Percentiles rank a stretch among this genome's conserved stretches.
Evolutionary conservation across 2,113 vertebrate genomes (phyloP).

Genomic region (Vidua chalybeata): DNA sequence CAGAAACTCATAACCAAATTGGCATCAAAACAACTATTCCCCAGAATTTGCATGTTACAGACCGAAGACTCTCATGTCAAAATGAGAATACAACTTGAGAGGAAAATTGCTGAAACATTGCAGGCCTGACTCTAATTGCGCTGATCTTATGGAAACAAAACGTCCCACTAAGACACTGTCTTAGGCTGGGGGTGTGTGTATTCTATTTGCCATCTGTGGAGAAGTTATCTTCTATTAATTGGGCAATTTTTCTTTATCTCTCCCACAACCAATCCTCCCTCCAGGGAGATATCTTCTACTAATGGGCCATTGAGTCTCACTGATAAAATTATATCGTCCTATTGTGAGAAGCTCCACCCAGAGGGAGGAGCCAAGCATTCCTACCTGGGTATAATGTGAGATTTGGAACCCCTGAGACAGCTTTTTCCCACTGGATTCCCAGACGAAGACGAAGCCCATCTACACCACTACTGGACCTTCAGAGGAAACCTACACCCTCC

Average conservation of each 20-base stretch:
- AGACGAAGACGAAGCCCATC: no score
- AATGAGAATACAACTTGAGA: background rate
- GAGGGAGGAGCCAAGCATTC: background rate
- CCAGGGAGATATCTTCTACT: no score
- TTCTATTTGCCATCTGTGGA: no score
- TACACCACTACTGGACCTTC: no score
- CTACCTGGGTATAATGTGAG: background rate
- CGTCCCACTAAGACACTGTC: background rate
- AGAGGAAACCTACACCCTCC: no score
- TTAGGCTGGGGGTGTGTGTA: background rate
- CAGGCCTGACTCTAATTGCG: background rate
- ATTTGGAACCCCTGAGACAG: background rate
- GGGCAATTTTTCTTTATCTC: no score
- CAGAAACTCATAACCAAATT: background rate
- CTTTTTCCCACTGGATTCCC: background rate
- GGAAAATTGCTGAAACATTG: background rate
- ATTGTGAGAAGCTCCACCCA: no score
- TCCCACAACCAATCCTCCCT: no score
- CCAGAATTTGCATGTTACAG: background rate
- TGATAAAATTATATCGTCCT: no score
- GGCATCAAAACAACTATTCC: background rate
- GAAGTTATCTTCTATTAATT: no score
- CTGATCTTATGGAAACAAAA: background rate
- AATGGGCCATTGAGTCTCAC: no score
- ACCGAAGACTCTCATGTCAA: background rate